Evolutionary conservation across 2,888 invertebrate species (phyloP), one percentile per base, ranked within the genome.

Genomic region (Lomographa bimaculata): DNA sequence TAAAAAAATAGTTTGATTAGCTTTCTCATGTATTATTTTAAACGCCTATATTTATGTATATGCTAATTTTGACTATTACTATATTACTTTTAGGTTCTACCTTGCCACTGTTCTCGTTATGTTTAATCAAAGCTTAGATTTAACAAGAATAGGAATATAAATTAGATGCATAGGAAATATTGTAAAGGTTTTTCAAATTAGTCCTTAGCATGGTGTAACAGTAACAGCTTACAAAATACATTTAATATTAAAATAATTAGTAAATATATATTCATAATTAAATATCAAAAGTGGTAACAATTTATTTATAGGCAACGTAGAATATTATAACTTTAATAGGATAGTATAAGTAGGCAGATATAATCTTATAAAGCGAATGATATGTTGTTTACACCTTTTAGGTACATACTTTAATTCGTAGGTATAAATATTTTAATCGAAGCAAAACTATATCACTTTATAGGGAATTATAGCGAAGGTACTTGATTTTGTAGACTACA

Each of bases 361-460:
- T 50, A 64, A 63, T 78, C 83, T 86, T 86, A 86, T 79, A 83
- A 89, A 87, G 89, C 89, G 86, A 87, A 84, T 89, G 89, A 89
- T 89, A 89, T 89, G 89, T 89, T 71, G 71, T 68, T 74, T 70
- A 77, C 71, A 76, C 73, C 81, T 82, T 80, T 81, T 3, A 54
- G 54, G 54, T 56, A 75, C 19, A 35, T 35, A 35, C 26, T 63
- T 71, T 67, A 72, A 64, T 43, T 42, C 6, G 16, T 40, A 28
- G 25, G 18, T 23, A 37, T 3, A 7, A 30, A 56, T 70, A 33
- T 34, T 25, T 34, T 36, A 69, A 65, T 54, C 67, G 67, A 56
- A 60, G 70, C 71, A 60, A 77, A 70, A 67, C 4, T 69, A 69
- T 79, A 80, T 81, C 73, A 81, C 75, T 70, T 72, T 60, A 64